Evolutionary conservation across 2,888 invertebrate species (phyloP).

Genomic region (Allophyes oxyacanthae): DNA sequence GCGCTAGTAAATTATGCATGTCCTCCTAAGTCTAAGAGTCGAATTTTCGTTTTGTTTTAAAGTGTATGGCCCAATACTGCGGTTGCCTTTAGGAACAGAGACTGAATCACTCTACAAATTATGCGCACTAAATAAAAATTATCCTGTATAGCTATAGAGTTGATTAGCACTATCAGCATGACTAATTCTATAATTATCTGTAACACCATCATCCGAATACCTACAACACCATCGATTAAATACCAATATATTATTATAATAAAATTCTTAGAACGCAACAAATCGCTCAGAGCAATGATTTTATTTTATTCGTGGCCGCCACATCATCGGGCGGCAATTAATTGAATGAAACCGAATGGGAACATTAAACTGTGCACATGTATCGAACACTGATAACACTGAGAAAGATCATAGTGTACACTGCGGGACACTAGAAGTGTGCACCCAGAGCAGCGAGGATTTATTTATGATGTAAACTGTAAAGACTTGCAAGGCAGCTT

Average conservation of each 20-base stretch:
- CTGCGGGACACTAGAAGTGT: constrained; percentile 57
- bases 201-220: constrained; percentile 18
- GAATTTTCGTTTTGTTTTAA: too few relatives aligned
- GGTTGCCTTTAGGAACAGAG: too few relatives aligned
- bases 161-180: too few relatives aligned
- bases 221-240: constrained; percentile 14
- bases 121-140: too few relatives aligned
- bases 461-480: too few relatives aligned
- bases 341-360: constrained; percentile 80
- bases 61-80: too few relatives aligned
- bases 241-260: constrained; percentile 10
- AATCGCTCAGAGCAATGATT: constrained; percentile 36
- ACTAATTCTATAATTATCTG: constrained; percentile 14
- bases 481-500: too few relatives aligned
- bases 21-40: too few relatives aligned
- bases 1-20: too few relatives aligned
- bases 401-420: constrained; percentile 78
- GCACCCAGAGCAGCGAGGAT: not conserved
- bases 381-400: constrained; percentile 82
- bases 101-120: too few relatives aligned
- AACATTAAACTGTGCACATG: constrained; percentile 87
- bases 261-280: constrained; percentile 32
- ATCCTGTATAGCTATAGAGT: too few relatives aligned
- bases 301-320: constrained; percentile 57
- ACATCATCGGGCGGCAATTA: constrained; percentile 74